Evolutionary conservation across 2,797 vertebrate species (phyloP).

Genomic region (Manis crassicaudata): DNA sequence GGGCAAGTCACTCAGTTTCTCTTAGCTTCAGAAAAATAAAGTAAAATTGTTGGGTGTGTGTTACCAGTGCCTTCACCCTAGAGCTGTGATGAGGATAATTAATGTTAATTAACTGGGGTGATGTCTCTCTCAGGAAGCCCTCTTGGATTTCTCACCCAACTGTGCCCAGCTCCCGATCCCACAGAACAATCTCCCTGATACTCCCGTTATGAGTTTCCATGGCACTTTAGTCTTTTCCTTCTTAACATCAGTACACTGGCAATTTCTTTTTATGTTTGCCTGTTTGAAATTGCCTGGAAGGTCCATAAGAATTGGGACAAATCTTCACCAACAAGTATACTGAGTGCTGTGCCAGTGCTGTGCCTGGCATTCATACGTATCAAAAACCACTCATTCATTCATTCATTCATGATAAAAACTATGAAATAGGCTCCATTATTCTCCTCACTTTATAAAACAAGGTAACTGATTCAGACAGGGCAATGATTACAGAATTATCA

Average conservation of each 20-base stretch:
- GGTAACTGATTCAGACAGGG: neutral
- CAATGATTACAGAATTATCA: neutral
- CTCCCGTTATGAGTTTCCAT: neutral
- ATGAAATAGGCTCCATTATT: neutral
- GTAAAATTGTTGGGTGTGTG: neutral
- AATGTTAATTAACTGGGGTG: neutral
- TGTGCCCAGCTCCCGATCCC: neutral
- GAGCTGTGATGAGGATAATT: neutral
- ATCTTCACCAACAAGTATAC: neutral
- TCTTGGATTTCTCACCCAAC: neutral
- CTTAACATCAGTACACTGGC: neutral
- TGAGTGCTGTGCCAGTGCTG: neutral
- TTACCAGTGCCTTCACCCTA: neutral
- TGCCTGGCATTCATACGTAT: neutral
- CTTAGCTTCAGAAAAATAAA: neutral
- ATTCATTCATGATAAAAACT: neutral
- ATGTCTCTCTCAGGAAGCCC: neutral
- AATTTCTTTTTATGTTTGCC: neutral
- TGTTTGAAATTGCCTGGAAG: slow-evolving; percentile 5
- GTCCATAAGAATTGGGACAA: neutral
- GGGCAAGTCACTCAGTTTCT: slow-evolving; percentile 24
- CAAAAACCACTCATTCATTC: too few relatives aligned
- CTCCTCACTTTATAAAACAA: neutral
- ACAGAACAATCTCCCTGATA: neutral
- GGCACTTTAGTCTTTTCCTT: neutral